Conservation (phyloP, 2,888 invertebrate genomes). For the Hypomecis atomaria region DNA sequence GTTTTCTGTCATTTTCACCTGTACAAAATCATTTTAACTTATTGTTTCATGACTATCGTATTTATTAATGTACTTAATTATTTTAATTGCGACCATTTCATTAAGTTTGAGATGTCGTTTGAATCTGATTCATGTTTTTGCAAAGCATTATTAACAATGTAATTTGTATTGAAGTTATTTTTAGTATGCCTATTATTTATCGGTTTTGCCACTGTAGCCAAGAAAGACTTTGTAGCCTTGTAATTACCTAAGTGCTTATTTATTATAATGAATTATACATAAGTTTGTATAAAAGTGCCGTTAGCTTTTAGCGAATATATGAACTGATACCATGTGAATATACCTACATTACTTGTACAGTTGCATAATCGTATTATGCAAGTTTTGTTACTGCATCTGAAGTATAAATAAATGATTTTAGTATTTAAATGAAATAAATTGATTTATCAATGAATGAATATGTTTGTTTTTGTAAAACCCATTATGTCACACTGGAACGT, state of each 20-base stretch:
- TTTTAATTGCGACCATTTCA: slow-evolving; percentile 49
- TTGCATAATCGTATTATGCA: slow-evolving; percentile 60
- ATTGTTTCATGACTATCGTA: slow-evolving; percentile 54
- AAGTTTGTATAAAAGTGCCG: slow-evolving; percentile 65
- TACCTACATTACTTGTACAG: slow-evolving; percentile 56
- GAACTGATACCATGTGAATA: slow-evolving; percentile 73
- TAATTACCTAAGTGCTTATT: slow-evolving; percentile 69
- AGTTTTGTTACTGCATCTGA: slow-evolving; percentile 64
- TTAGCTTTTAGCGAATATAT: slow-evolving; percentile 67
- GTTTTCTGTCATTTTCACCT: slow-evolving; percentile 50
- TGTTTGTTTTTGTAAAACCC: slow-evolving; percentile 42
- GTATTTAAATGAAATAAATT: slow-evolving; percentile 68
- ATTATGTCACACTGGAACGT: background rate
- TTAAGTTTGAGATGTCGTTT: slow-evolving; percentile 46
- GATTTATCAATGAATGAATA: slow-evolving; percentile 52
- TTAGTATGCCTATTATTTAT: slow-evolving; percentile 65
- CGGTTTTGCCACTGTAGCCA: slow-evolving; percentile 74
- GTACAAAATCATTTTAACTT: slow-evolving; percentile 50
- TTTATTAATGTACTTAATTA: slow-evolving; percentile 59
- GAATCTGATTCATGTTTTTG: slow-evolving; percentile 55
- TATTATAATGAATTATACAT: slow-evolving; percentile 63
- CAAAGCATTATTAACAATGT: slow-evolving; percentile 53
- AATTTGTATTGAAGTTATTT: slow-evolving; percentile 50
- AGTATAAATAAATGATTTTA: slow-evolving; percentile 64
- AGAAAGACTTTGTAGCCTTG: slow-evolving; percentile 79